A percentile compares a stretch with the other conserved stretches of the same genome.
These are phyloP conservation scores for Amphilophus citrinellus DNA, from an alignment of 2,113 vertebrate genomes.

Conservation along the genomic window DNA sequence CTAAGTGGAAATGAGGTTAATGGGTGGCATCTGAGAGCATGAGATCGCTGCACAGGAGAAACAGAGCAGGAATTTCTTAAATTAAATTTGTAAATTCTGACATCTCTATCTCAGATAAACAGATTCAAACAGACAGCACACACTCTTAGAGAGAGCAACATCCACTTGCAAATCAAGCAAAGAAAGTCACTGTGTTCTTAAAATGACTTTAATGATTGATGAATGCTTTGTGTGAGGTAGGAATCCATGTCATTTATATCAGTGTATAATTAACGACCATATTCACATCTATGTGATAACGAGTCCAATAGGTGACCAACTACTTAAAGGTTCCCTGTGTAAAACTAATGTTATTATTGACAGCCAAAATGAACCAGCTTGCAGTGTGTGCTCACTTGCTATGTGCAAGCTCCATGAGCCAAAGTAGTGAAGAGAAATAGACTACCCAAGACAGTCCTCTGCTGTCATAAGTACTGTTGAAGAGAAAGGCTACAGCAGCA, in stretches of 20 bases:
- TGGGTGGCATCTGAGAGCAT: slow-evolving; percentile 17
- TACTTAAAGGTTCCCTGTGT: not conserved
- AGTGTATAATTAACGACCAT: slow-evolving; percentile 49
- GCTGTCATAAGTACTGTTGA: not conserved
- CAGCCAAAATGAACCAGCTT: not conserved
- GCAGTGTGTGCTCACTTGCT: not conserved
- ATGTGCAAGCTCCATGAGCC: not conserved
- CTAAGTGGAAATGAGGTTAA: slow-evolving; percentile 54
- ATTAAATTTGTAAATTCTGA: slow-evolving; percentile 17
- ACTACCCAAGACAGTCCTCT: not conserved
- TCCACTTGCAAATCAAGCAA: slow-evolving; percentile 7
- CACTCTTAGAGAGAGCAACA: not conserved
- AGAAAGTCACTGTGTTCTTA: slow-evolving; percentile 34
- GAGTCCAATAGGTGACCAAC: slow-evolving; percentile 14
- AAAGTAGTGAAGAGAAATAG: not conserved
- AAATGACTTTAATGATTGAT: slow-evolving; percentile 50
- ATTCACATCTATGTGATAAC: slow-evolving; percentile 41
- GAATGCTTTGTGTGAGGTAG: slow-evolving; percentile 20
- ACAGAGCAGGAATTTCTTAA: slow-evolving; percentile 15
- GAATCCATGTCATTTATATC: slow-evolving; percentile 13
- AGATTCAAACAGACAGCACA: slow-evolving; percentile 7
- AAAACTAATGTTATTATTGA: not conserved
- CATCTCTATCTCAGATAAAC: slow-evolving; percentile 36
- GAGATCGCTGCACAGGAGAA: slow-evolving; percentile 15
- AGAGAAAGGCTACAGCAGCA: too few relatives aligned